Conservation (phyloP, 2,888 invertebrate species). For the Meghimatium bilineatum region DNA sequence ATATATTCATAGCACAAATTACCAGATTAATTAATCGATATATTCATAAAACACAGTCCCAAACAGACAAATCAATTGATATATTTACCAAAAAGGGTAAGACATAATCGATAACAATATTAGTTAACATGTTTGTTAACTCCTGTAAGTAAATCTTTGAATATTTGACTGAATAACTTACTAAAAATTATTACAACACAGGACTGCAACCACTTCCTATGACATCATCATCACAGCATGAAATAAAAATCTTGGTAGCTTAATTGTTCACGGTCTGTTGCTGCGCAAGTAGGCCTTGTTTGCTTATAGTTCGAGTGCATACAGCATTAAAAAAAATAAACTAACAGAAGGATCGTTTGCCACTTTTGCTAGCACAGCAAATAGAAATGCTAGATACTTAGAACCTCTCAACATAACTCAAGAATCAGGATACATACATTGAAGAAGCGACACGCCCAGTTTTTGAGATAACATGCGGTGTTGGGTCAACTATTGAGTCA, state of each 20-base stretch:
- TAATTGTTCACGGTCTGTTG: neutral
- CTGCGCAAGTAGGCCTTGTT: neutral
- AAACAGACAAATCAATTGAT: too few species aligned
- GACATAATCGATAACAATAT: too few species aligned
- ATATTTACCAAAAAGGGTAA: too few species aligned
- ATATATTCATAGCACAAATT: too few species aligned
- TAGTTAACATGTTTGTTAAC: too few species aligned
- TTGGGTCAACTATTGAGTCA: neutral
- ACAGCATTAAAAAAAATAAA: neutral
- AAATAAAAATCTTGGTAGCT: neutral
- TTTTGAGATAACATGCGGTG: neutral
- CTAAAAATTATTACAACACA: neutral
- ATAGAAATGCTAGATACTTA: neutral
- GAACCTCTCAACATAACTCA: neutral
- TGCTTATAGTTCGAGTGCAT: neutral
- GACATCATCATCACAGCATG: neutral
- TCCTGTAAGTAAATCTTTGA: too few species aligned
- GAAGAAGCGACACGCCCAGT: neutral
- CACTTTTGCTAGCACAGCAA: neutral
- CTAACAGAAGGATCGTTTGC: neutral
- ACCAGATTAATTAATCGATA: too few species aligned
- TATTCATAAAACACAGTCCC: too few species aligned
- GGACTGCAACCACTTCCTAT: neutral
- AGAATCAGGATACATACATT: neutral
- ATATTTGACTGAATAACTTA: too few species aligned